Evolutionary conservation across 2,888 invertebrate genomes (phyloP).

Genomic region (Meghimatium bilineatum): DNA sequence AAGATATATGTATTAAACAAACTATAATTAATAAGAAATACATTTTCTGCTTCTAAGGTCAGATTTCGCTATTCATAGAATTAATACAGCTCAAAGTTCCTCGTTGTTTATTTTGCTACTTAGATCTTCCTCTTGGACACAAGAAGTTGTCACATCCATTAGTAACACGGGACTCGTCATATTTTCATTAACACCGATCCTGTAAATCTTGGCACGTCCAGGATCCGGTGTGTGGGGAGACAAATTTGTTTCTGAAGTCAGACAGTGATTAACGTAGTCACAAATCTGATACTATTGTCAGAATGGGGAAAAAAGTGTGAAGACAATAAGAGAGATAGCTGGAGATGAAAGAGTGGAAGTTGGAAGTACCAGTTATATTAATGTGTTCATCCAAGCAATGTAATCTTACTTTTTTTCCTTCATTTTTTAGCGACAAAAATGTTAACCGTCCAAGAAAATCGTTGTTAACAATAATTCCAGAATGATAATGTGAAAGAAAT

Average conservation of each 20-base stretch:
- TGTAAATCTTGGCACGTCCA: slow-evolving; percentile 3
- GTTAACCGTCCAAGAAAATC: no score
- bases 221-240: slow-evolving; percentile 5
- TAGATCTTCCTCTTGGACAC: background rate
- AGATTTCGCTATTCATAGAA: background rate
- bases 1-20: background rate
- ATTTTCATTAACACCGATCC: slow-evolving; percentile 2
- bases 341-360: background rate
- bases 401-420: no score
- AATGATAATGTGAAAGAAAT: no score
- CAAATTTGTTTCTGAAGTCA: background rate
- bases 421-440: no score
- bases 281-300: background rate
- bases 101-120: background rate
- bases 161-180: slow-evolving; percentile 3
- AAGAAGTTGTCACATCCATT: background rate
- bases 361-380: background rate
- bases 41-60: background rate
- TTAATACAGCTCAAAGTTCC: background rate
- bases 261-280: background rate
- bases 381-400: background rate
- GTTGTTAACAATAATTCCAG: no score
- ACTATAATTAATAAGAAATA: background rate
- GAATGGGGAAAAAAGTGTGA: background rate
- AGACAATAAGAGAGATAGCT: background rate